Conservation (phyloP, 2,888 invertebrate genomes). For the Rhagonycha fulva region DNA sequence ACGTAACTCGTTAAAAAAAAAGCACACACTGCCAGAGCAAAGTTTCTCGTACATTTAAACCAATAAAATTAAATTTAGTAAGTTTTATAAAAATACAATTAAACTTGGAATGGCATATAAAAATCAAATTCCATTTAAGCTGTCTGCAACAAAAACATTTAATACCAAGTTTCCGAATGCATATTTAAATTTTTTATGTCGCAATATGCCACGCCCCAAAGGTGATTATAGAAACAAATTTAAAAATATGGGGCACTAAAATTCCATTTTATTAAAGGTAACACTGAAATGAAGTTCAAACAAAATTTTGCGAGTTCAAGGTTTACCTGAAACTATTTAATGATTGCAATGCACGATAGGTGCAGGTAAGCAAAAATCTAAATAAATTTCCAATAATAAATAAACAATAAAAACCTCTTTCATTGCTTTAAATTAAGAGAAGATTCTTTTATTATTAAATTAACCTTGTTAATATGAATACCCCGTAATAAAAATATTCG, state of each 20-base stretch:
- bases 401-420: background rate
- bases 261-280: background rate
- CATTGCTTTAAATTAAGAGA: background rate
- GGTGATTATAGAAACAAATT: background rate
- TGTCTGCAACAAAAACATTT: background rate
- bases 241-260: background rate
- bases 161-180: background rate
- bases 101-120: background rate
- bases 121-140: background rate
- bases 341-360: background rate
- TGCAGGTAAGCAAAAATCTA: background rate
- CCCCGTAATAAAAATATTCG: constrained; percentile 7
- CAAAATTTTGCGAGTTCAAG: background rate
- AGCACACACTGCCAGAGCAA: background rate
- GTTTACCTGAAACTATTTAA: background rate
- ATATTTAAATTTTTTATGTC: background rate
- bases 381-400: background rate
- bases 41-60: background rate
- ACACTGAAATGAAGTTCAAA: background rate
- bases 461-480: background rate
- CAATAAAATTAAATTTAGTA: background rate
- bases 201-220: background rate
- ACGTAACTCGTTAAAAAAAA: background rate
- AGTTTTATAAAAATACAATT: background rate
- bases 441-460: background rate